Percentiles rank a stretch among this genome's conserved stretches.
Evolutionary conservation across 2,113 vertebrate genomes (phyloP).

Genomic region (Sinocyclocheilus anophthalmus): DNA sequence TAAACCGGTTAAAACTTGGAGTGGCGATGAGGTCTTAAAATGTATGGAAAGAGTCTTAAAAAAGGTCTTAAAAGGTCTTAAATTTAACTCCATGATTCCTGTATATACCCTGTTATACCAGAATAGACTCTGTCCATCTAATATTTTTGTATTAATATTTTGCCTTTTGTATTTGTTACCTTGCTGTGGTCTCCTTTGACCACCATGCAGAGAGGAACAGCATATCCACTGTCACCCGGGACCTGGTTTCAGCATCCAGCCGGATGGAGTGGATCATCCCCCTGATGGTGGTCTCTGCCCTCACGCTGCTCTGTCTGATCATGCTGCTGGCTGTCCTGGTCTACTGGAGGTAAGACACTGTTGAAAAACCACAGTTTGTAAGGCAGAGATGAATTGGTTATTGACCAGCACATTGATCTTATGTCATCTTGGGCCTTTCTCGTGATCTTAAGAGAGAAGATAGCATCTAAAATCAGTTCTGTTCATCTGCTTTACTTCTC

Average conservation of each 20-base stretch:
- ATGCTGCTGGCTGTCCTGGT: slow-evolving; percentile 94
- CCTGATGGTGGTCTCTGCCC: slow-evolving; percentile 92
- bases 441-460: background rate
- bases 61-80: too few species aligned
- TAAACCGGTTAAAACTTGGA: too few species aligned
- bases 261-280: slow-evolving; percentile 98
- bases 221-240: slow-evolving; percentile 83
- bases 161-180: background rate
- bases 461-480: background rate
- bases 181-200: slow-evolving; percentile 1
- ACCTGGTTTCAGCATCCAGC: slow-evolving; percentile 75
- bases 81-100: too few species aligned
- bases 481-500: background rate
- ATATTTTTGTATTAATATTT: background rate
- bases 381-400: background rate
- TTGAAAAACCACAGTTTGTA: background rate
- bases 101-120: background rate
- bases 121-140: background rate
- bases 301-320: slow-evolving; percentile 95
- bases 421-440: background rate
- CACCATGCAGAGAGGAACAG: slow-evolving; percentile 72
- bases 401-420: background rate
- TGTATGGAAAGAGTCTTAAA: too few species aligned
- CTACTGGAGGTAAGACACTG: slow-evolving; percentile 92
- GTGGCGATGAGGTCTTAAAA: too few species aligned